Evolutionary conservation across 2,797 vertebrate genomes (phyloP).

Genomic region (Moxostoma hubbsi): DNA sequence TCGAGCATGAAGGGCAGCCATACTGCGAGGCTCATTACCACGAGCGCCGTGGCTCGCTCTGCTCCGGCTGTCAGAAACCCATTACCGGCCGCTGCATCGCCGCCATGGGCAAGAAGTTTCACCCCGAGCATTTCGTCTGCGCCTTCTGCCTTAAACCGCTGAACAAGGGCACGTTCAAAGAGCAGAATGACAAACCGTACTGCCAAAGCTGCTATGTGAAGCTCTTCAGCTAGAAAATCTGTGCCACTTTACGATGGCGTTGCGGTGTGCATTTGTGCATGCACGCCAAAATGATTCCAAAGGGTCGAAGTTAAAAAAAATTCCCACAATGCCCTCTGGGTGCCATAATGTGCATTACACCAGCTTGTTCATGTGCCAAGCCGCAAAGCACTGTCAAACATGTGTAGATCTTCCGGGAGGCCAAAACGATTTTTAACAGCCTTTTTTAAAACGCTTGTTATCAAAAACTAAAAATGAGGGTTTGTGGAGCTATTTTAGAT

Average conservation of each 20-base stretch:
- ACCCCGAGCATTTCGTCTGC: constrained; percentile 98
- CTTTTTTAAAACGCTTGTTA: constrained; percentile 16
- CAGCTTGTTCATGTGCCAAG: constrained; percentile 34
- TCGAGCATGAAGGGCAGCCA: constrained; percentile 95
- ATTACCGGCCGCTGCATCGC: constrained; percentile 99
- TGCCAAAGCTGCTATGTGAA: constrained; percentile 97
- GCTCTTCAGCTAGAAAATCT: constrained; percentile 88
- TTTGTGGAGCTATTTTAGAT: constrained; percentile 28
- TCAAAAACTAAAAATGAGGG: neutral
- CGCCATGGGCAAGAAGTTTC: constrained; percentile 98
- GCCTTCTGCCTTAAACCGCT: constrained; percentile 99
- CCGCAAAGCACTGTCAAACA: neutral
- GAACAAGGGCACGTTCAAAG: constrained; percentile 99
- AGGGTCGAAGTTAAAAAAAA: neutral
- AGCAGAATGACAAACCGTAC: constrained; percentile 99
- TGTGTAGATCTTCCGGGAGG: constrained; percentile 30
- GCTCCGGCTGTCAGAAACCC: constrained; percentile 98
- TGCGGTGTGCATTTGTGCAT: neutral
- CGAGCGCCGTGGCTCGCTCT: constrained; percentile 93
- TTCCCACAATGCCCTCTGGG: neutral
- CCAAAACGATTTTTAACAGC: constrained; percentile 5
- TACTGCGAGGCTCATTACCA: constrained; percentile 99
- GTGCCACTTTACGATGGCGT: neutral
- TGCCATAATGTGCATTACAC: constrained; percentile 23
- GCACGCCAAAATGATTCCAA: neutral